Evolutionary conservation across 2,113 vertebrate species (phyloP), one percentile per base, ranked within the genome.

Genomic region (Hypomesus transpacificus): DNA sequence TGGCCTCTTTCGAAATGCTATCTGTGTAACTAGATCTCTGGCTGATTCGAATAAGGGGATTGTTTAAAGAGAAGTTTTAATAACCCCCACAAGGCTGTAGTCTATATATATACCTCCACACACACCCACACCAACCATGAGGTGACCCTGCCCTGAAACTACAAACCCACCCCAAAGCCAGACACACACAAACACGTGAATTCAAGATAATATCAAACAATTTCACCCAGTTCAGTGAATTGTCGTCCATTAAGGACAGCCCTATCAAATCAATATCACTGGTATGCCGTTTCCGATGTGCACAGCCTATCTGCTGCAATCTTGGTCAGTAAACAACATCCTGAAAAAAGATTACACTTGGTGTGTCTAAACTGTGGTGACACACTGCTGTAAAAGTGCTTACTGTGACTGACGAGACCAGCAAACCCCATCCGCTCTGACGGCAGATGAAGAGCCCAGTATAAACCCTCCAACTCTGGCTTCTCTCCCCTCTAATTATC

Each of bases 61-160:
- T 85, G 84, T 88, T 85, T 82, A 76, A 56, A 64, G 69, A 74
- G 78, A 73, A 71, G 74, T 75, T 79, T 87, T 80, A 86, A 81
- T 86, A 88, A 82, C 75, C 77, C 78, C 69, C 63, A 20, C 57
- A 56, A 56, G 57, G 9, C 63, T 65, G 58, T 3, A 53, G 66
- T 20, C 84, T 86, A 84, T 83, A 82, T 87, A 79, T 84, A 78
- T 7, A 59, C 6, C 18, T 21, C 22, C 21, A 22, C 13, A 53
- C 52, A 53, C 52, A 14, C 52, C 13, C 14, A 53, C 13, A 14
- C 20, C 58, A 3, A 26, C 21, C 58, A 26, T 67, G 66, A 34
- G 31, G 5, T 34, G 31, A 34, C 31, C 31, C 4, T 34, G 31
- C 31, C 31, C 31, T 34, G 31, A 6, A 34, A 34, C 31, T 34